Conservation (phyloP, 2,113 vertebrate genomes). For the Butorides virescens region DNA sequence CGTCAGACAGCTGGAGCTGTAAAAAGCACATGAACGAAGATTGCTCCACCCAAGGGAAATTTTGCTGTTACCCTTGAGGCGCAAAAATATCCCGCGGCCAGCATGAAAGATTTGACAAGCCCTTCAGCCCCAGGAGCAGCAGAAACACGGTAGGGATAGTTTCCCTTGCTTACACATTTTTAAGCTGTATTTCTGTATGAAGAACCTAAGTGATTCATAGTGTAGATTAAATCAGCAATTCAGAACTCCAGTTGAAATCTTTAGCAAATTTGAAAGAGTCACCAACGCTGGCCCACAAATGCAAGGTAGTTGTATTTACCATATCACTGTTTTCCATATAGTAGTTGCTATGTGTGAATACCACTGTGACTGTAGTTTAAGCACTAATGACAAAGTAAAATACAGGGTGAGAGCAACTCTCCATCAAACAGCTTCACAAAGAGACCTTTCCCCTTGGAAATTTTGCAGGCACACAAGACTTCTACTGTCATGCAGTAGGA, state of each 20-base stretch:
- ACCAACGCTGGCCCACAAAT: not conserved
- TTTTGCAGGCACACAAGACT: not conserved
- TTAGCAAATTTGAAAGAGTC: not conserved
- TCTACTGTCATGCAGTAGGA: not conserved
- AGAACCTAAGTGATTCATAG: not conserved
- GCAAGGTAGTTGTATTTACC: not conserved
- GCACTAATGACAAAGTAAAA: not conserved
- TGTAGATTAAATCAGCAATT: not conserved
- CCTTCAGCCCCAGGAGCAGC: not conserved
- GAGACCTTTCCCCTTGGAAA: not conserved
- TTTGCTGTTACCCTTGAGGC: not conserved
- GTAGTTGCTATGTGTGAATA: not conserved
- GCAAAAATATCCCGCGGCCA: not conserved
- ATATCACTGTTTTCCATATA: not conserved
- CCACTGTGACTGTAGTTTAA: not conserved
- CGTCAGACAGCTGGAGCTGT: not conserved
- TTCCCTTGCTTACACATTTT: not conserved
- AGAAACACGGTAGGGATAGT: conserved; percentile 17
- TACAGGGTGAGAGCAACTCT: not conserved
- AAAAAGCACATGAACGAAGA: not conserved
- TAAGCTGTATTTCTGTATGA: not conserved
- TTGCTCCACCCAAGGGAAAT: not conserved
- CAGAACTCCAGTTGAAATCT: not conserved
- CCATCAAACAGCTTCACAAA: not conserved
- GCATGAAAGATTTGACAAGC: not conserved